These are phyloP conservation scores for Nothocercus julius DNA, from an alignment of 2,113 vertebrate species.

Conservation along the genomic window DNA sequence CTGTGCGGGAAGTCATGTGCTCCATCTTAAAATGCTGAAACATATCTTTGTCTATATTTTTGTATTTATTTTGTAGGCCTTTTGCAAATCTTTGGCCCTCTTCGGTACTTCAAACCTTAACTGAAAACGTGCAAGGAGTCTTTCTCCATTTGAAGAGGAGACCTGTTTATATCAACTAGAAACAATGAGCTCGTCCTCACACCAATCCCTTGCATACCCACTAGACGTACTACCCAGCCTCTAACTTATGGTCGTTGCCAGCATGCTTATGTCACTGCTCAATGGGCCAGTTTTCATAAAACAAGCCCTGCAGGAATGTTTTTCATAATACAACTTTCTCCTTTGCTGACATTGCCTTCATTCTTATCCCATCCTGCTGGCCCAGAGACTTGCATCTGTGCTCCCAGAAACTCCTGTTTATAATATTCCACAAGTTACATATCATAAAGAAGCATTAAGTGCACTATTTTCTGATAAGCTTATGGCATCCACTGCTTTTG, in stretches of 20 bases:
- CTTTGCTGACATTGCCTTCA: background rate
- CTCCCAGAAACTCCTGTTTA: background rate
- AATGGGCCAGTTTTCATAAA: background rate
- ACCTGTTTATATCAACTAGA: too few relatives aligned
- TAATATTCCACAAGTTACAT: background rate
- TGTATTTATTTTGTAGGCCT: background rate
- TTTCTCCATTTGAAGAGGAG: background rate
- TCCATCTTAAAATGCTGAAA: background rate
- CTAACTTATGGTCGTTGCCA: background rate
- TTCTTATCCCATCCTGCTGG: background rate
- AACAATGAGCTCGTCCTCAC: background rate
- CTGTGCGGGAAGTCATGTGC: accelerated
- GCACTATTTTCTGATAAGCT: background rate
- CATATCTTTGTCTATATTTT: background rate
- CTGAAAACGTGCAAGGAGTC: background rate
- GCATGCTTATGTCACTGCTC: background rate
- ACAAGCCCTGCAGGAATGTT: background rate
- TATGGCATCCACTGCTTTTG: background rate
- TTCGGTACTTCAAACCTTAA: background rate
- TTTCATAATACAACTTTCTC: background rate
- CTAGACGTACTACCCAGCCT: background rate
- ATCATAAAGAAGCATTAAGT: background rate
- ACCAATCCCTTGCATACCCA: too few relatives aligned
- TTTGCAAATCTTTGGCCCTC: background rate
- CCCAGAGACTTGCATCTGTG: background rate